phyloP scores from a whole-genome alignment of 2,797 vertebrate genomes.

The Spinibarbus caldwelli region DNA sequence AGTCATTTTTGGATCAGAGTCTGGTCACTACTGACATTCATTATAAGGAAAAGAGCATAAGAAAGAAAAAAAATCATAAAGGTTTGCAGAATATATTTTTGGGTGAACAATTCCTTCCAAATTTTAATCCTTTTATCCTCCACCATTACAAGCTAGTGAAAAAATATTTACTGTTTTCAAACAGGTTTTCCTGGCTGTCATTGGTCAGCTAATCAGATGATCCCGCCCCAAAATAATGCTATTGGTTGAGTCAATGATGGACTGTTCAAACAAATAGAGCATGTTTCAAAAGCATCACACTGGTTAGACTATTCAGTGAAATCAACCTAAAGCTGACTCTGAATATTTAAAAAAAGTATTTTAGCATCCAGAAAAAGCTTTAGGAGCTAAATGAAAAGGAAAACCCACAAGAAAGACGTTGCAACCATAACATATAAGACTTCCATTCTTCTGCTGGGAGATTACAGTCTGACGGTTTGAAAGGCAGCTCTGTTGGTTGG shows the following conservation, averaged over 20 bases:
- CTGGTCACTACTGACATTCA: background rate
- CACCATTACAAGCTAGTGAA: background rate
- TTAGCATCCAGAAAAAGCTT: conserved; percentile 6
- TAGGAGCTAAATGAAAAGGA: conserved; percentile 16
- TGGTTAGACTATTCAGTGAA: background rate
- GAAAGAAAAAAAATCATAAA: background rate
- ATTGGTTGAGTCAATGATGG: background rate
- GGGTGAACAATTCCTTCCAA: background rate
- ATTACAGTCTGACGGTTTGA: conserved; percentile 56
- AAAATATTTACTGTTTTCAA: background rate
- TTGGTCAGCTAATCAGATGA: background rate
- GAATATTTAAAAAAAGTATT: background rate
- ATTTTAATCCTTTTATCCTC: background rate
- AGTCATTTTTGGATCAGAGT: background rate
- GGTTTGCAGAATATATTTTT: background rate
- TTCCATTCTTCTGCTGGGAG: conserved; percentile 52
- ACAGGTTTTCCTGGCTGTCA: background rate
- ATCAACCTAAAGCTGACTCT: background rate
- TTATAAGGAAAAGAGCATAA: background rate
- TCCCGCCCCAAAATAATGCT: background rate
- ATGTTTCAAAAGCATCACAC: background rate
- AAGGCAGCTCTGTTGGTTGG: conserved; percentile 59
- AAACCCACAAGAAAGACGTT: conserved; percentile 39
- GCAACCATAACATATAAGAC: conserved; percentile 35
- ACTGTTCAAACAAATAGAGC: background rate